These are phyloP conservation scores for Colinus virginianus DNA, from an alignment of 2,113 vertebrate genomes.

Conservation along the genomic window DNA sequence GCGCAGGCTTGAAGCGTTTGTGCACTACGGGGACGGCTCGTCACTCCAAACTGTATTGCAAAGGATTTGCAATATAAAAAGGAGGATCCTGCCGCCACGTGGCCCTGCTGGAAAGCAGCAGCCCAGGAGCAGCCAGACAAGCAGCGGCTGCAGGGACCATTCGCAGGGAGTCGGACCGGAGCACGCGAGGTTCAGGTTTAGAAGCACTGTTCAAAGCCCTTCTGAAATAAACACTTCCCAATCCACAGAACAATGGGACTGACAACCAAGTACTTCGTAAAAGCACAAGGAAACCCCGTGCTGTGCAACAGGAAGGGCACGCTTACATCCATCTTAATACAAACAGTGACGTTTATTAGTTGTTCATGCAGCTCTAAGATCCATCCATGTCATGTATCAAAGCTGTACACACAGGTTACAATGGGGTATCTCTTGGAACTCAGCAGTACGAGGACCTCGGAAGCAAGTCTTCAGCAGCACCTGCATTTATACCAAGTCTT, in stretches of 20 bases:
- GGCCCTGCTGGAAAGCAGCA: constrained; percentile 19
- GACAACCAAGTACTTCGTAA: neutral
- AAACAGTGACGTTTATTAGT: constrained; percentile 9
- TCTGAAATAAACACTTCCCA: neutral
- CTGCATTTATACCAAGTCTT: neutral
- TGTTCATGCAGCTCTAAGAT: neutral
- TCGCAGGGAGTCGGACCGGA: fast-evolving
- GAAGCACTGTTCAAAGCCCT: neutral
- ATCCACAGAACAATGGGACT: neutral
- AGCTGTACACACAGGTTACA: neutral
- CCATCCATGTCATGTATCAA: neutral
- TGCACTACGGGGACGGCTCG: neutral
- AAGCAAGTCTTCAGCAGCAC: neutral
- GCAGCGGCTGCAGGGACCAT: neutral
- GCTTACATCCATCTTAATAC: neutral
- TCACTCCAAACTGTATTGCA: too few species aligned
- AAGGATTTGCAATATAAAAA: neutral
- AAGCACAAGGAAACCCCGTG: neutral
- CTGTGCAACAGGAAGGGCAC: neutral
- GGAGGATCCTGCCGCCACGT: constrained; percentile 48
- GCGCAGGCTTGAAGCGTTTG: fast-evolving
- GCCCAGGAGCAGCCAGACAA: neutral
- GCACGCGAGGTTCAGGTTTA: too few species aligned
- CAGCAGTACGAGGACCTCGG: neutral
- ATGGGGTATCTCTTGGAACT: fast-evolving